Percentiles rank a stretch among this genome's conserved stretches.
Evolutionary conservation across 2,113 vertebrate species (phyloP).

Genomic region (Pavo muticus): DNA sequence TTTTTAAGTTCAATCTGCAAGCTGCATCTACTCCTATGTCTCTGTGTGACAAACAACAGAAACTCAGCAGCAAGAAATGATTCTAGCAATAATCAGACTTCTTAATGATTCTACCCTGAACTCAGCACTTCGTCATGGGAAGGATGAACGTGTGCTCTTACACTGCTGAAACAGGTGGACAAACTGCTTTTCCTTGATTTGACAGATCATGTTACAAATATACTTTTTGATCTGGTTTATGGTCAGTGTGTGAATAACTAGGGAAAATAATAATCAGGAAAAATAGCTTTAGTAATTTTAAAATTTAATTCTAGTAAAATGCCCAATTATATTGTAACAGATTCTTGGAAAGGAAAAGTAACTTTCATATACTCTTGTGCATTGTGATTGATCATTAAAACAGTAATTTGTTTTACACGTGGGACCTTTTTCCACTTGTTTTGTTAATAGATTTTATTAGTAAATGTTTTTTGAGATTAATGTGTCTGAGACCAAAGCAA

Average conservation of each 20-base stretch:
- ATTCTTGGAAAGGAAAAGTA: not conserved
- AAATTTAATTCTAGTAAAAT: not conserved
- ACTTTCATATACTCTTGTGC: not conserved
- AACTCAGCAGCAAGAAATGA: not conserved
- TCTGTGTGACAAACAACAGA: not conserved
- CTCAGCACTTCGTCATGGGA: not conserved
- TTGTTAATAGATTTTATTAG: not conserved
- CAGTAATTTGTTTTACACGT: not conserved
- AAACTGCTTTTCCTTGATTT: not conserved
- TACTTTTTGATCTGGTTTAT: not conserved
- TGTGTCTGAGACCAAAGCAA: not conserved
- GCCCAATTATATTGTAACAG: not conserved
- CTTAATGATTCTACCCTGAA: not conserved
- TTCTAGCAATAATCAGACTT: not conserved
- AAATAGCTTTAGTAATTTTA: not conserved
- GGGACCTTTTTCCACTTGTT: not conserved
- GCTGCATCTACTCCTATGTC: not conserved
- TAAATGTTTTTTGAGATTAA: not conserved
- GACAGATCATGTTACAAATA: constrained; percentile 3
- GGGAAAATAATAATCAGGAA: not conserved
- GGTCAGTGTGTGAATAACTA: not conserved
- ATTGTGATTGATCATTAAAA: not conserved
- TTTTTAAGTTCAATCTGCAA: not conserved
- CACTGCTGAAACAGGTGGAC: not conserved
- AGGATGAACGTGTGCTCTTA: not conserved